phyloP scores from a whole-genome alignment of 2,113 vertebrate genomes.

The Muscicapa adusta region DNA sequence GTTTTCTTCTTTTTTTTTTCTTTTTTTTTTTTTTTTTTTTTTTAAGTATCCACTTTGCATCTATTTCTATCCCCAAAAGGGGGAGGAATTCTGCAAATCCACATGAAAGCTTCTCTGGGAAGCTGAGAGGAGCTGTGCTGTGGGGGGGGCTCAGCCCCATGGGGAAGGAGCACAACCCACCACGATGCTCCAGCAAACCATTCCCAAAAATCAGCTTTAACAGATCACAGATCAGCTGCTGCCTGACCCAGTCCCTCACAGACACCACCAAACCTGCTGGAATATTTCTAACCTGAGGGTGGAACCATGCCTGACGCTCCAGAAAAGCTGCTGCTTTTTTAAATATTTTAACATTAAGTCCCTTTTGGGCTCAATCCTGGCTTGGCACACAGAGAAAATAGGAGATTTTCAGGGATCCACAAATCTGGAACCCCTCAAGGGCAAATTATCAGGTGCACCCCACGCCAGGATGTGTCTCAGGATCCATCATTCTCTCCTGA shows the following conservation, averaged over 20 bases:
- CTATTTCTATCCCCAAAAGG: neutral
- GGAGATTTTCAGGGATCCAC: neutral
- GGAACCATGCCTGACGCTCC: neutral
- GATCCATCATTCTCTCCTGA: neutral
- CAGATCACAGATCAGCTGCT: neutral
- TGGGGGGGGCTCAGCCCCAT: neutral
- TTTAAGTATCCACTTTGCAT: neutral
- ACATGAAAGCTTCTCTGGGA: neutral
- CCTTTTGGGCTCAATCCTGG: neutral
- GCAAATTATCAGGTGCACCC: too few species aligned
- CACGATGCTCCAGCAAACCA: neutral
- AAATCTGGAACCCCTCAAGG: neutral
- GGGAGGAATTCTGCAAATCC: neutral
- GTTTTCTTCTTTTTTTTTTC: neutral
- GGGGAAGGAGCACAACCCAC: neutral
- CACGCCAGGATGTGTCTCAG: accelerated
- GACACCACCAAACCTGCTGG: neutral
- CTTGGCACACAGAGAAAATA: accelerated
- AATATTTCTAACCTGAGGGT: neutral
- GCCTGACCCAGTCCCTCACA: accelerated
- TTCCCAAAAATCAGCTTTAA: neutral
- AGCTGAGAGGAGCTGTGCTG: neutral
- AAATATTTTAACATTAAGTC: neutral
- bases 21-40: neutral
- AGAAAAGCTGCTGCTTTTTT: neutral